Conservation (phyloP, 2,888 invertebrate species). For the Agrotis segetum region DNA sequence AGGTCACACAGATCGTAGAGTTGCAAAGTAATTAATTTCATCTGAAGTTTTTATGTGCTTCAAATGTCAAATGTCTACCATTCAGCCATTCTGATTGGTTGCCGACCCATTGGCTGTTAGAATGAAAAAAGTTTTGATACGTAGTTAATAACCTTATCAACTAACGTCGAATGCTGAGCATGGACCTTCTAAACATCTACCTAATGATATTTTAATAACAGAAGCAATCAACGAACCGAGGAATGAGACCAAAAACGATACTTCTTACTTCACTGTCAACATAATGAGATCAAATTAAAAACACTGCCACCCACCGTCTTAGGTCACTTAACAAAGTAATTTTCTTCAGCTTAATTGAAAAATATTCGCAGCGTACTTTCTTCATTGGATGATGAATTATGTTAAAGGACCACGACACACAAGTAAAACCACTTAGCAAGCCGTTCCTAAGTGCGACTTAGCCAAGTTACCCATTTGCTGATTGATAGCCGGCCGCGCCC, state of each 20-base stretch:
- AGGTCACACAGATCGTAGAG: constrained; percentile 37
- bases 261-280: constrained; percentile 28
- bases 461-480: constrained; percentile 57
- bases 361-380: constrained; percentile 33
- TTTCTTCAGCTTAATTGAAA: constrained; percentile 41
- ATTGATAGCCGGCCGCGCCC: constrained; percentile 54
- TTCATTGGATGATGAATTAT: constrained; percentile 50
- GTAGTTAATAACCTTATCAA: constrained; percentile 8
- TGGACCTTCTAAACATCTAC: constrained; percentile 16
- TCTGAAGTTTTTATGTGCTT: constrained; percentile 41
- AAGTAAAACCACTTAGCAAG: constrained; percentile 61
- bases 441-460: constrained; percentile 52
- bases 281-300: constrained; percentile 40
- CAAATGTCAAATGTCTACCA: constrained; percentile 47
- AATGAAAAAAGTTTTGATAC: constrained; percentile 13
- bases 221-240: constrained; percentile 20
- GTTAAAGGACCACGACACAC: constrained; percentile 40
- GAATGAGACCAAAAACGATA: constrained; percentile 16
- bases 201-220: constrained; percentile 28
- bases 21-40: constrained; percentile 45
- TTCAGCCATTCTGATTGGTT: constrained; percentile 11
- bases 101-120: not conserved
- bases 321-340: constrained; percentile 30
- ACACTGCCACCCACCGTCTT: not conserved
- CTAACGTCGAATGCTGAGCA: not conserved